phyloP scores from a whole-genome alignment of 2,797 vertebrate genomes.

The Rhincodon typus region DNA sequence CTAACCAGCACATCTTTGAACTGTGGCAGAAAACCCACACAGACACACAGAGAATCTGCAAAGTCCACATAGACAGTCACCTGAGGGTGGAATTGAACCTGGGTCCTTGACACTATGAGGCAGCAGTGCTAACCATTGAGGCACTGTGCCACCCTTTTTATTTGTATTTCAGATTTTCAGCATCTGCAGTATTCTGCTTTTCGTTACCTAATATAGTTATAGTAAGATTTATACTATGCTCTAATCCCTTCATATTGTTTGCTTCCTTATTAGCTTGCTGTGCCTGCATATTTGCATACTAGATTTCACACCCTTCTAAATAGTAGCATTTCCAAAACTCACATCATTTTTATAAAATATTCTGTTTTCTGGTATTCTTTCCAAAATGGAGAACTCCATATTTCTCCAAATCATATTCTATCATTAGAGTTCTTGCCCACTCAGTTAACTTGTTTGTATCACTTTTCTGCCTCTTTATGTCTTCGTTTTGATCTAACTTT shows the following conservation, averaged over 20 bases:
- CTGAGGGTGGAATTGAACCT: no score
- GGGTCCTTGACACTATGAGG: no score
- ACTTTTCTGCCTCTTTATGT: not conserved
- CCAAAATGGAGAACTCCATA: not conserved
- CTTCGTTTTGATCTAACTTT: not conserved
- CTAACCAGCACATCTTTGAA: no score
- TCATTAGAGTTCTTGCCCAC: not conserved
- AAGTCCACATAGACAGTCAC: no score
- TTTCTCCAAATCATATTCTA: not conserved
- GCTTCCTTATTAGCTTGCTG: not conserved
- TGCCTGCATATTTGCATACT: not conserved
- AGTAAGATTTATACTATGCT: not conserved
- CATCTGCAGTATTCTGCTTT: no score
- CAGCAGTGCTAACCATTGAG: no score
- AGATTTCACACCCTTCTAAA: not conserved
- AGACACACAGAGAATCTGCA: no score
- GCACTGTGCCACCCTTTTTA: no score
- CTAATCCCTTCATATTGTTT: not conserved
- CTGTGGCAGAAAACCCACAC: no score
- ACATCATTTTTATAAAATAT: not conserved
- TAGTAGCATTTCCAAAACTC: not conserved
- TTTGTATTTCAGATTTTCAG: no score
- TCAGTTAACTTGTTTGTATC: not conserved
- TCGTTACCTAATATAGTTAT: not conserved
- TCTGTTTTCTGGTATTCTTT: not conserved